Evolutionary conservation across 2,113 vertebrate species (phyloP), one percentile per base, ranked within the genome.

Genomic region (Sorex fumeus): DNA sequence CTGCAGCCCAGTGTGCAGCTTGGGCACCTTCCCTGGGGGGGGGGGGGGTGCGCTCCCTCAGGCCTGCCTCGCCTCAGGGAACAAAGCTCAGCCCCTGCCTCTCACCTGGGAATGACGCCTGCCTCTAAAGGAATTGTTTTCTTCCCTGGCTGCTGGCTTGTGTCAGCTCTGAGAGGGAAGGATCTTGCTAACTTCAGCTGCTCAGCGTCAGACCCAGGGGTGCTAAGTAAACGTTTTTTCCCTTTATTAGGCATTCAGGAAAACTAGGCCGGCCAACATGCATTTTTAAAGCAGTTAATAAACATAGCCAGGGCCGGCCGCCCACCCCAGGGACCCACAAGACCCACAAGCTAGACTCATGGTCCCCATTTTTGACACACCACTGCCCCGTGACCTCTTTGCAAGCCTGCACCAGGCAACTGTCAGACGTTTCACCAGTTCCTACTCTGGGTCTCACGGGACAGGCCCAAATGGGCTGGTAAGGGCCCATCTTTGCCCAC

Each of bases 161-260:
- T 94, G 76, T 94, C 76, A 83, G 60, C 79, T 77, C 43, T 81
- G 83, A 74, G 86, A 92, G 67, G 9, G 72, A 92, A 30, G 67
- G 79, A n/a, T 69, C 90, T 75, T 80, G 60, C 79, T 64, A 67
- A 71, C 78, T 60, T 67, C 67, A 85, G 85, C 93, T 67, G 94
- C 77, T 66, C 84, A 57, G 69, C 70, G 57, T 93, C 84, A 89
- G 88, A n/a, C 91, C 77, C 94, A 82, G 43, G 83, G 87, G 69
- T 93, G 89, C 93, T 27, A 16, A 87, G 74, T 84, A 79, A 92
- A 94, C 92, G 93, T 67, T 71, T 95, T 94, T 95, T 9, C 84
- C 84, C 84, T 95, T 94, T 91, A 89, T 95, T 95, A 91, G 91
- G 91, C 94, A 87, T 87, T 79, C 88, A 92, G 78, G 53, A 67